Evolutionary conservation across 2,113 vertebrate genomes (phyloP), one percentile per base, ranked within the genome.

Genomic region (Rhabdomys dilectus): DNA sequence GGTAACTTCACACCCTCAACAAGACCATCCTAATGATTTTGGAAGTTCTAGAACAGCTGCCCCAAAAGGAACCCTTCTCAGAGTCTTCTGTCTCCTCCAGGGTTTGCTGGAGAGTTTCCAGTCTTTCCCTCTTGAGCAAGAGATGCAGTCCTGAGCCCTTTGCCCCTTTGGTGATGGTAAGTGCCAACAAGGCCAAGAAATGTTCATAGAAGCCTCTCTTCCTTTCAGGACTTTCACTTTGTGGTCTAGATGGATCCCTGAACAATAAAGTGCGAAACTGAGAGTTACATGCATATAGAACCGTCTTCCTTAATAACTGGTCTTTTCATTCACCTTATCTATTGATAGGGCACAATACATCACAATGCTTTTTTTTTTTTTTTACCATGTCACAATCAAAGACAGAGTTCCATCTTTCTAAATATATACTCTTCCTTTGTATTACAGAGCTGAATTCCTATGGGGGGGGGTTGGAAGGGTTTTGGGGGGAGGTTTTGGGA

Each of bases 271-370:
- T 3, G 29, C 31, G 34, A 51, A 26, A n/a, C 64, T 17, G 53
- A 53, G 34, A 2, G 0, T 24, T 17, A 4, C 36, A 42, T 17
- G 34, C 48, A 1, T 31, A 1, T 22, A 0, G 45, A 31, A 9
- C 15, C 53, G 1, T 51, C 17, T 16, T n/a, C 24, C 62, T 39
- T 2, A 6, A 0, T 16, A 17, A 72, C 36, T 39, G 17, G 3
- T 16, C 34, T 78, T 45, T 56, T 7, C 42, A 58, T 29, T 15
- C 31, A 78, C 34, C 16, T 7, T 56, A n/a, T 36, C 7, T 26
- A 72, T 81, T 19, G 66, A 31, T 29, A 34, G 73, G 29, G 11
- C 36, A 64, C 45, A 17, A 45, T 53, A 7, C 0, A 36, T n/a
- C 45, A 5, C 24, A 31, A 36, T 36, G 4, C 42, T 48, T 4